Evolutionary conservation across 2,113 vertebrate genomes (phyloP).

Genomic region (Burhinus bistriatus): DNA sequence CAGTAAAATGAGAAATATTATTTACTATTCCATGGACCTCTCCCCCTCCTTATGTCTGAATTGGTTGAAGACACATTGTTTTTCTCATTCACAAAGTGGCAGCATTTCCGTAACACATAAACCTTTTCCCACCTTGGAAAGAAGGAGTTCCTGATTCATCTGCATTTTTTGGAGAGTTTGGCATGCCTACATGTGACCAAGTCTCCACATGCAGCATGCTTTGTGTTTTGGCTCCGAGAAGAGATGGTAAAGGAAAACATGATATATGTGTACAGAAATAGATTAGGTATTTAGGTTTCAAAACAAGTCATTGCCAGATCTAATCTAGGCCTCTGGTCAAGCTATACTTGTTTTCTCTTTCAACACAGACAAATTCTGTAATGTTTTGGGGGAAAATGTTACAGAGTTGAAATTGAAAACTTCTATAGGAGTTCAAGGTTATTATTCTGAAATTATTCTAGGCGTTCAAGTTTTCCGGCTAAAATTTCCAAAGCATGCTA

Average conservation of each 20-base stretch:
- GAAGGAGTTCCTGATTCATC: not conserved
- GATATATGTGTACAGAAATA: not conserved
- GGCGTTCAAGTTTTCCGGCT: not conserved
- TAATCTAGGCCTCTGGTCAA: not conserved
- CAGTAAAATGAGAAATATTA: not conserved
- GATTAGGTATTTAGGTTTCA: not conserved
- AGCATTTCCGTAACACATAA: not conserved
- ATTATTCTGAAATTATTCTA: not conserved
- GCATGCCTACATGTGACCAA: not conserved
- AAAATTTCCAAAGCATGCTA: not conserved
- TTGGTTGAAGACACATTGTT: rapidly evolving
- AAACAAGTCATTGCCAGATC: not conserved
- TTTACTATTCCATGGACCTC: not conserved
- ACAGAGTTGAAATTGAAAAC: not conserved
- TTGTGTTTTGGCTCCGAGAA: not conserved
- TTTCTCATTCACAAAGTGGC: not conserved
- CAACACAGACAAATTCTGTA: not conserved
- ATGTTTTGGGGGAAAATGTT: not conserved
- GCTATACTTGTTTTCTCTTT: not conserved
- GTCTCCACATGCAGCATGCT: not conserved
- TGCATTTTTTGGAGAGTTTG: not conserved
- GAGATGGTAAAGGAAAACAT: not conserved
- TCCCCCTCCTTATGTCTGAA: not conserved
- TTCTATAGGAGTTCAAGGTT: not conserved
- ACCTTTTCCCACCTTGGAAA: not conserved